Percentiles rank a stretch among this genome's conserved stretches.
phyloP scores from a whole-genome alignment of 2,797 vertebrate genomes.

The Halcyon leucocephala region DNA sequence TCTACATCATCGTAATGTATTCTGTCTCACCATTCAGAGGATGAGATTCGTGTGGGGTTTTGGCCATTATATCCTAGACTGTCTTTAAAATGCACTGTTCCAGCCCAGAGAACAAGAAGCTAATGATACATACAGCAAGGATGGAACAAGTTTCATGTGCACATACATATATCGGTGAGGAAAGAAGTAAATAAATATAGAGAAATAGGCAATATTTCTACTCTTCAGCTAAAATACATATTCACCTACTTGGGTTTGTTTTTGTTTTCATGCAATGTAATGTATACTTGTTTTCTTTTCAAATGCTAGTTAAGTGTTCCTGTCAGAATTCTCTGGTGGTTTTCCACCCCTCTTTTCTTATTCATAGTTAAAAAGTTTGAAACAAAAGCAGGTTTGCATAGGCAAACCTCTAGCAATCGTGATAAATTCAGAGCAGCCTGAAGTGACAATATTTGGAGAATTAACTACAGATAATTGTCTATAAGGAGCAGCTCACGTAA shows the following conservation, averaged over 20 bases:
- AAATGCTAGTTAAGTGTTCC: background rate
- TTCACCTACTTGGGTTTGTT: background rate
- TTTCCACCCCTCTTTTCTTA: background rate
- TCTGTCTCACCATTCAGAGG: background rate
- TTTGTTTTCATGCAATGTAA: background rate
- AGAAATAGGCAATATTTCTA: background rate
- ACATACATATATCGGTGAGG: background rate
- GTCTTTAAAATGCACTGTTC: background rate
- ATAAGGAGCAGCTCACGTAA: background rate
- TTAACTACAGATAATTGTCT: background rate
- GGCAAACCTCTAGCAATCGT: background rate
- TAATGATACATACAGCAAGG: background rate
- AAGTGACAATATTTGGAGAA: background rate
- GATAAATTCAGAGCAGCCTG: background rate
- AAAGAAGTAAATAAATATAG: background rate
- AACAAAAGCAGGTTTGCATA: background rate
- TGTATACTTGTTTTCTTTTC: background rate
- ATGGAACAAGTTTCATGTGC: background rate
- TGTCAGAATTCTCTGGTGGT: background rate
- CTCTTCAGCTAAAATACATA: background rate
- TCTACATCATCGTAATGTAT: background rate
- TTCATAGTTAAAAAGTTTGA: background rate
- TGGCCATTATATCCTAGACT: background rate
- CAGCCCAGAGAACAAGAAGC: background rate
- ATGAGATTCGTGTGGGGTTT: background rate